Evolutionary conservation across 2,113 vertebrate species (phyloP), one percentile per base, ranked within the genome.

Genomic region (Gallinago paraguaiae): DNA sequence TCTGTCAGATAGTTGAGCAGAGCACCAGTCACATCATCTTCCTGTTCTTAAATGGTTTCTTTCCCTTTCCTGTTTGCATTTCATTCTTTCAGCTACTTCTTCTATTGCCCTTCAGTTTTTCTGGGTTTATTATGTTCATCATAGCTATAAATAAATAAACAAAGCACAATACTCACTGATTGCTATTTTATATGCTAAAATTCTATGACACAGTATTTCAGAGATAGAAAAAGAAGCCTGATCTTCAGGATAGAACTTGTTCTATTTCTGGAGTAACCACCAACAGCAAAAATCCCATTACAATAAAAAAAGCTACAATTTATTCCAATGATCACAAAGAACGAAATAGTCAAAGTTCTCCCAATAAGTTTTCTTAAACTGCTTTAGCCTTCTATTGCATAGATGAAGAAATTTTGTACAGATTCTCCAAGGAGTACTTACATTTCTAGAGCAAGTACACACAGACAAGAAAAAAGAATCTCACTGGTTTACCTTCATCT

Each of bases 81-180:
- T 48, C 31, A 33, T 60, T 75, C 87, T 92, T 77, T 74, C 56
- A 86, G 63, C 64, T 75, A 19, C 30, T 60, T 65, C 41, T 90
- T 70, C 24, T 77, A 50, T 37, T 92, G n/a, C 80, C 14, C 30
- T 84, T 88, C 69, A 75, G 48, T 82, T 69, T 68, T 92, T 75
- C 69, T 86, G 33, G 16, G 54, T 90, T 86, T 70, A 74, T 86
- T 28, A 63, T 11, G 53, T 81, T 95, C 69, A 86, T 87, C 75
- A 82, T 25, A 72, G 75, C 48, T 82, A 94, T 85, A 92, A 91
- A 94, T 87, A 93, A 94, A 91, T 17, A 95, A 97, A 93, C 90
- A 96, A 95, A 96, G 53, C 39, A 94, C 78, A 87, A 88, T 91
- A 82, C 45, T 65, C 79, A 45, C 93, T 95, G 88, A 96, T 93